Conservation (phyloP, 2,797 vertebrate species). For the Merluccius polli region DNA sequence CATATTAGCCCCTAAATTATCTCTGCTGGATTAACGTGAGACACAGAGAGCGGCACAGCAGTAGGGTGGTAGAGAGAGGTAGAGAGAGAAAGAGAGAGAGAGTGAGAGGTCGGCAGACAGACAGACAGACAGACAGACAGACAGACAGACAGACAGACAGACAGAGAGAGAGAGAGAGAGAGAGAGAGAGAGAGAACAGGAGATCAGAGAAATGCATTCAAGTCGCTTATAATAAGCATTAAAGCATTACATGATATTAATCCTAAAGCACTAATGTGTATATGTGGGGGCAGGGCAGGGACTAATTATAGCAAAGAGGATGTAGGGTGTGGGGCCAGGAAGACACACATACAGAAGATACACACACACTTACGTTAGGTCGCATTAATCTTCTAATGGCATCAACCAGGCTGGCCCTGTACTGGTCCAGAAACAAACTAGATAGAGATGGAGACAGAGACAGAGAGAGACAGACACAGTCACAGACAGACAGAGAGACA, state of each 20-base stretch:
- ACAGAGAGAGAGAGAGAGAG: slow-evolving; percentile 66
- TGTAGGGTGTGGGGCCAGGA: slow-evolving; percentile 43
- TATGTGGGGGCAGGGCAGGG: slow-evolving; percentile 76
- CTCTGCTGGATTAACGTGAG: slow-evolving; percentile 64
- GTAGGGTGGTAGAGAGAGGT: slow-evolving; percentile 39
- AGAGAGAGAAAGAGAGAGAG: slow-evolving; percentile 28
- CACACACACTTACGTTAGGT: slow-evolving; percentile 89
- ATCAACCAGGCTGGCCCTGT: slow-evolving; percentile 95
- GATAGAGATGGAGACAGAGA: neutral
- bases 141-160: neutral
- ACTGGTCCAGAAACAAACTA: slow-evolving; percentile 97
- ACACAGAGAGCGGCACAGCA: neutral
- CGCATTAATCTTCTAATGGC: slow-evolving; percentile 98
- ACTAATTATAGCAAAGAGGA: slow-evolving; percentile 90
- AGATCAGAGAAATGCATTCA: slow-evolving; percentile 95
- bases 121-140: neutral
- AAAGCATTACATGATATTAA: slow-evolving; percentile 99
- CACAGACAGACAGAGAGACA: neutral
- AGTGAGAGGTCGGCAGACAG: neutral
- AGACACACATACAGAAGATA: slow-evolving; percentile 47
- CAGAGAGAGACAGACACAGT: neutral
- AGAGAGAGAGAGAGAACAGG: slow-evolving; percentile 76
- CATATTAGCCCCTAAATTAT: slow-evolving; percentile 69
- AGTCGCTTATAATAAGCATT: slow-evolving; percentile 97
- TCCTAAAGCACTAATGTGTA: slow-evolving; percentile 92